These are phyloP conservation scores for Poeciliopsis turrubarensis DNA, from an alignment of 2,113 vertebrate genomes.

Conservation along the genomic window DNA sequence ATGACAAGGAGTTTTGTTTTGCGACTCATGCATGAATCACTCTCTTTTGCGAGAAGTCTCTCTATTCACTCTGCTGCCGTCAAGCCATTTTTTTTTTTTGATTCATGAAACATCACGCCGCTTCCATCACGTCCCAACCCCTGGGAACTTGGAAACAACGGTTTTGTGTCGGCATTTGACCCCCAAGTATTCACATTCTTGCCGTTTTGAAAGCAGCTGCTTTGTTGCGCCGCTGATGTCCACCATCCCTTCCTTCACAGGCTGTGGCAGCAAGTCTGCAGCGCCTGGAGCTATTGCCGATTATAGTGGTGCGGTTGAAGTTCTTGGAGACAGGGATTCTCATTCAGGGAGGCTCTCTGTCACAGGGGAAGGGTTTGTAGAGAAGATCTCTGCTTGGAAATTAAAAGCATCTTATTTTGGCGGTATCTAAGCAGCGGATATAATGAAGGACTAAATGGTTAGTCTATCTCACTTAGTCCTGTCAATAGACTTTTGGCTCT, in stretches of 20 bases:
- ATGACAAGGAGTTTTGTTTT: conserved; percentile 42
- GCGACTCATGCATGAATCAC: conserved; percentile 49
- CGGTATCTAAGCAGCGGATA: conserved; percentile 20
- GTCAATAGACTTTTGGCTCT: conserved; percentile 8
- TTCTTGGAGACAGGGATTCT: conserved; percentile 64
- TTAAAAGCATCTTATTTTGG: conserved; percentile 45
- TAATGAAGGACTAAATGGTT: conserved; percentile 35
- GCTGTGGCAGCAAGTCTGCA: conserved; percentile 46
- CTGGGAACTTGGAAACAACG: conserved; percentile 45
- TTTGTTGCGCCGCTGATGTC: conserved; percentile 68
- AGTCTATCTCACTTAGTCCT: conserved; percentile 20
- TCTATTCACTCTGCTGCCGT: conserved; percentile 42
- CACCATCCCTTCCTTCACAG: conserved; percentile 46
- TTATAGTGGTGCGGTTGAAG: conserved; percentile 67
- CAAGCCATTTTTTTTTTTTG: conserved; percentile 43
- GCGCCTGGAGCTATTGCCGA: conserved; percentile 65
- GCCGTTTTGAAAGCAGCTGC: conserved; percentile 64
- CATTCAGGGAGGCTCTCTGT: conserved; percentile 58
- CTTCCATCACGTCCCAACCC: conserved; percentile 15
- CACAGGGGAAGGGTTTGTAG: conserved; percentile 16
- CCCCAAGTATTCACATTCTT: conserved; percentile 63
- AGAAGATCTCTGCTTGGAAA: conserved; percentile 37
- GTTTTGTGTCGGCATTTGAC: conserved; percentile 65
- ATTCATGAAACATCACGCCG: conserved; percentile 48
- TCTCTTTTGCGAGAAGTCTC: conserved; percentile 37